Percentiles rank a stretch among this genome's conserved stretches.
phyloP scores from a whole-genome alignment of 53 echinoderm and acorn worm genomes.

The Pentamera pediparva region DNA sequence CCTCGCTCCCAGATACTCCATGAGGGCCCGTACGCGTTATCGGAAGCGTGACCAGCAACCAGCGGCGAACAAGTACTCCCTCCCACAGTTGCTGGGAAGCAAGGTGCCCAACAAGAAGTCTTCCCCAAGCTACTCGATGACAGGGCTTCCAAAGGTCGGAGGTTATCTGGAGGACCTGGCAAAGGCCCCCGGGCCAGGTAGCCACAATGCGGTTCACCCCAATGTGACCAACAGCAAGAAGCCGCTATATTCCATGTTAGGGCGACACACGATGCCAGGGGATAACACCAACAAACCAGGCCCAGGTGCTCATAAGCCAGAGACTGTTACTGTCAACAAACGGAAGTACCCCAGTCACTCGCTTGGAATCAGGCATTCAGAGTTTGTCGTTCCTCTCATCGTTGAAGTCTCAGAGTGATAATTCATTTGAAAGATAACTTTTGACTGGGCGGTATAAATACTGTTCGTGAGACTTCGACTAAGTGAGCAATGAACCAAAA shows the following conservation, averaged over 20 bases:
- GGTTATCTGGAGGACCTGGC: conserved; percentile 89
- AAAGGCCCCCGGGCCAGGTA: conserved; percentile 93
- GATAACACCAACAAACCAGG: conserved; percentile 77
- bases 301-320: conserved; percentile 92
- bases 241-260: conserved; percentile 92
- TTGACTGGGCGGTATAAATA: too few relatives aligned
- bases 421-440: too few relatives aligned
- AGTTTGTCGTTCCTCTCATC: conserved; percentile 89
- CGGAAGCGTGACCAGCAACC: conserved; percentile 90
- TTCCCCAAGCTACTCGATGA: conserved; percentile 81
- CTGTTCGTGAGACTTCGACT: too few relatives aligned
- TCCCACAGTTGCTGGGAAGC: conserved; percentile 65
- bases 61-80: conserved; percentile 76
- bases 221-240: conserved; percentile 66
- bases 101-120: conserved; percentile 83
- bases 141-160: conserved; percentile 74
- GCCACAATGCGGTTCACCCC: conserved; percentile 74
- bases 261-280: conserved; percentile 66
- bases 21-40: conserved; percentile 81
- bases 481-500: not conserved
- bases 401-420: conserved; percentile 82
- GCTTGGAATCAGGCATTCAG: conserved; percentile 87
- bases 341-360: conserved; percentile 77
- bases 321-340: conserved; percentile 81
- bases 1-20: conserved; percentile 81